Base-by-base conservation (phyloP, 2,113 vertebrate genomes). In the Odontophorus gujanensis region DNA sequence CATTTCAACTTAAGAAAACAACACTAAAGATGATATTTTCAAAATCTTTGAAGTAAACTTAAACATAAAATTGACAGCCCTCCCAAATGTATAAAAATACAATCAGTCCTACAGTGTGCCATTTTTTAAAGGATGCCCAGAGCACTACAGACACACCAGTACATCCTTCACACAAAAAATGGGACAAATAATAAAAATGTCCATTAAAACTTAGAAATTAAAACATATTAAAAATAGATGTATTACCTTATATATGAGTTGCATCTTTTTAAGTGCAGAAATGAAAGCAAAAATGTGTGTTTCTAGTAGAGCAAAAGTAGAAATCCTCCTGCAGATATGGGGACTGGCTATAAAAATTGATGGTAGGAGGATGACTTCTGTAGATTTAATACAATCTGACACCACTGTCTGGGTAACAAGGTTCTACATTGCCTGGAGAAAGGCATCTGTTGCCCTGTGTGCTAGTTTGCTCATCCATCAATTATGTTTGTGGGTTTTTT, bases 341-440 rank as follows among this genome's bases (percentile, higher is more conserved):
- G 81, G 72, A 20, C 34, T 61, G 78, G 43, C 59, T 87, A 8
- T 19, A 87, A 93, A 86, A 53, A 74, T 4, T 73, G 75, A 72
- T 14, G 13, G 92, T 6, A 66, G 95, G 83, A 95, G 92, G 87
- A 89, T 76, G 94, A 71, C 58, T 96, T 62, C 17, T 81, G 86
- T 43, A 32, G 94, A 88, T 94, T 36, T 97, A 93, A 97, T 67
- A 18, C 73, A 90, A 91, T 63, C 84, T 96, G 96, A 97, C 96
- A 89, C 90, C 74, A 20, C 80, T 88, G 89, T 91, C 95, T 92
- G 86, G 86, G 83, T 61, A 95, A 75, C 84, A 72, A 95, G 93
- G 93, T 83, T 96, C 91, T 36, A 32, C 80, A 75, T 62, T n/a
- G 96, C 96, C 95, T 74, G 71, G 34, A 96, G 79, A 81, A 53